Percentiles rank a stretch among this genome's conserved stretches.
These are phyloP conservation scores for Sebastiscus tertius DNA, from an alignment of 2,797 vertebrate species.

Conservation along the genomic window DNA sequence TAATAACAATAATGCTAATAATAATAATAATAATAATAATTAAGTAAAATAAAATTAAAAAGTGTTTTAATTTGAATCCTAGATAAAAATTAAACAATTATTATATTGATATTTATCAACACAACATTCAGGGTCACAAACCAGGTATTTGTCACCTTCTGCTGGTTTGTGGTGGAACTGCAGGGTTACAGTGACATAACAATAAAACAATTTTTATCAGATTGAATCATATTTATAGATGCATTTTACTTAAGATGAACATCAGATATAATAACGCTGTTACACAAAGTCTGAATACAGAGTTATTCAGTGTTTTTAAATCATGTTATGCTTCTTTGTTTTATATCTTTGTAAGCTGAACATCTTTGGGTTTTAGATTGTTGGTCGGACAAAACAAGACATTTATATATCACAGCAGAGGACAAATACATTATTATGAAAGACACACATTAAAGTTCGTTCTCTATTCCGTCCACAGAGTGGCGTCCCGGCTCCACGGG, in stretches of 20 bases:
- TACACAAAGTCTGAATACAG: not conserved
- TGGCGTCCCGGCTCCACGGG: slow-evolving; percentile 98
- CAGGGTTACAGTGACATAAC: not conserved
- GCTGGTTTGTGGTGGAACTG: not conserved
- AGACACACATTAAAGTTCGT: not conserved
- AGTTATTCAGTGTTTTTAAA: not conserved
- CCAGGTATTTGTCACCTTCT: not conserved
- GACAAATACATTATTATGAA: not conserved
- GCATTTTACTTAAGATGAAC: no score
- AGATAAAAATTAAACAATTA: not conserved
- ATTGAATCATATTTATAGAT: not conserved
- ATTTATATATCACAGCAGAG: no score
- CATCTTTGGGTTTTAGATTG: not conserved
- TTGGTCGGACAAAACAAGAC: not conserved
- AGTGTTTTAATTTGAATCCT: no score
- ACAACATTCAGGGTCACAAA: not conserved
- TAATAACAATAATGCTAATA: no score
- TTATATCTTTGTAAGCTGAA: not conserved
- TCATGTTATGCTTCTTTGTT: not conserved
- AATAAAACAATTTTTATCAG: not conserved
- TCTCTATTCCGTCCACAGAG: slow-evolving; percentile 78
- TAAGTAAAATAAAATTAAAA: no score
- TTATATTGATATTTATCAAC: not conserved
- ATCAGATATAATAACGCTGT: no score
- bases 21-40: no score